phyloP scores from a whole-genome alignment of 2,888 invertebrate species.

The Stictocephala bisonia region DNA sequence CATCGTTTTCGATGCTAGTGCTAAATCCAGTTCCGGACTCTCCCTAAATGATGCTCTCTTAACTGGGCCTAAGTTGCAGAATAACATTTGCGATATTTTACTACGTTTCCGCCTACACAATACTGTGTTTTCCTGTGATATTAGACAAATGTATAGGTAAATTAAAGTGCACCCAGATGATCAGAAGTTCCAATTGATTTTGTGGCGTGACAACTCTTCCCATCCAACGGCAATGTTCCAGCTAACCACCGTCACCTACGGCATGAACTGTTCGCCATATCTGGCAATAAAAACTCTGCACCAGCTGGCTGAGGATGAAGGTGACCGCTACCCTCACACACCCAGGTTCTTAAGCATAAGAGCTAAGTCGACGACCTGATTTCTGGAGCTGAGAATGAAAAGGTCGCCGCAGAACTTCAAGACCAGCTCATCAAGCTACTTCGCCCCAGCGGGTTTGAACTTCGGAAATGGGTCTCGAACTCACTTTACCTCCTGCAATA shows the following conservation, averaged over 20 bases:
- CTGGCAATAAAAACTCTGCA: conserved; percentile 50
- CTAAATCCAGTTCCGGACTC: conserved; percentile 2
- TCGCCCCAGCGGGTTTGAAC: not conserved
- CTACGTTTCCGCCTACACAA: not conserved
- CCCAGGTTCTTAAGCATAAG: conserved; percentile 41
- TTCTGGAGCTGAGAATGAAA: conserved; percentile 28
- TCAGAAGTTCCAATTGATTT: conserved; percentile 2
- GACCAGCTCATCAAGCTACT: not conserved
- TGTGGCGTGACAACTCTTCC: not conserved
- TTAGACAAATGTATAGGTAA: conserved; percentile 40
- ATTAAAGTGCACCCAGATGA: conserved; percentile 18
- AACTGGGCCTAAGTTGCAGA: conserved; percentile 6
- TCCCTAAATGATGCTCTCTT: not conserved
- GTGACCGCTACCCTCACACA: conserved; percentile 44
- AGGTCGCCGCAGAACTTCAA: not conserved
- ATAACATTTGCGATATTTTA: conserved; percentile 36
- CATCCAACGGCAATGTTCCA: not conserved
- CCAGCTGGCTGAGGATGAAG: conserved; percentile 50
- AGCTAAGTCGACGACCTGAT: conserved; percentile 57
- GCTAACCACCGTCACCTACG: conserved; percentile 9
- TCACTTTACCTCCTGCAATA: no score
- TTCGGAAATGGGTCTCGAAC: no score
- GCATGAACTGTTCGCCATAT: conserved; percentile 49
- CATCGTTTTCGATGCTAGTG: conserved; percentile 1
- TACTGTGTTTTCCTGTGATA: conserved; percentile 36